phyloP scores from a whole-genome alignment of 2,888 invertebrate species.

The Perdita meconis region DNA sequence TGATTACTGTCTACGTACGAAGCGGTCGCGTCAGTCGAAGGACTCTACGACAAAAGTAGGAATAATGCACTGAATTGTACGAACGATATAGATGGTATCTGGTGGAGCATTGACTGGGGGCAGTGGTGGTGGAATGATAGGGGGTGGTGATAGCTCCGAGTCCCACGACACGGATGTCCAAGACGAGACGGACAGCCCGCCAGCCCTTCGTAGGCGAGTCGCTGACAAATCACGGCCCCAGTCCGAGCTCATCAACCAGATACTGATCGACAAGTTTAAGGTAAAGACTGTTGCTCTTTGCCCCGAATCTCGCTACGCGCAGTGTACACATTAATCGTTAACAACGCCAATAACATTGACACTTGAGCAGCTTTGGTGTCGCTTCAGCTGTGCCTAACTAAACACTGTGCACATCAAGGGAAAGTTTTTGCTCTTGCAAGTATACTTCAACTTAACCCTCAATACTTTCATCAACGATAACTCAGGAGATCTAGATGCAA shows the following conservation, averaged over 20 bases:
- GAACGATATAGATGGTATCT: constrained; percentile 85
- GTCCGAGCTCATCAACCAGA: constrained; percentile 87
- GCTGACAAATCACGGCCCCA: constrained; percentile 85
- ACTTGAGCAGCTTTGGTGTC: background rate
- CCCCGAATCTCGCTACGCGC: constrained; percentile 29
- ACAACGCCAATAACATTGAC: constrained; percentile 18
- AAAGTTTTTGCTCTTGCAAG: constrained; percentile 5
- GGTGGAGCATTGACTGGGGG: constrained; percentile 83
- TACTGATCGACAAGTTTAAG: constrained; percentile 87
- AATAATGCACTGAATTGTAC: constrained; percentile 52
- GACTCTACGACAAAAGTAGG: background rate
- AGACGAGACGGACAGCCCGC: constrained; percentile 86
- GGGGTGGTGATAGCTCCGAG: constrained; percentile 86
- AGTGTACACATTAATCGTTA: constrained; percentile 25
- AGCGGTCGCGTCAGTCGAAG: constrained; percentile 10
- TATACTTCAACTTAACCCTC: background rate
- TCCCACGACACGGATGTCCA: constrained; percentile 86
- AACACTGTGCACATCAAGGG: background rate
- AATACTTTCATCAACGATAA: too few species aligned
- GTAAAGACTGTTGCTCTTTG: constrained; percentile 55
- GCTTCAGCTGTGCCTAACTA: constrained; percentile 9
- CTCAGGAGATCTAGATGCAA: background rate
- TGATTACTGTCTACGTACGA: background rate
- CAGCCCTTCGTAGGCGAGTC: constrained; percentile 85
- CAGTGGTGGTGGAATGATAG: constrained; percentile 81